Base-by-base conservation (phyloP, 2,113 vertebrate species). In the Megatriorchis doriae region DNA sequence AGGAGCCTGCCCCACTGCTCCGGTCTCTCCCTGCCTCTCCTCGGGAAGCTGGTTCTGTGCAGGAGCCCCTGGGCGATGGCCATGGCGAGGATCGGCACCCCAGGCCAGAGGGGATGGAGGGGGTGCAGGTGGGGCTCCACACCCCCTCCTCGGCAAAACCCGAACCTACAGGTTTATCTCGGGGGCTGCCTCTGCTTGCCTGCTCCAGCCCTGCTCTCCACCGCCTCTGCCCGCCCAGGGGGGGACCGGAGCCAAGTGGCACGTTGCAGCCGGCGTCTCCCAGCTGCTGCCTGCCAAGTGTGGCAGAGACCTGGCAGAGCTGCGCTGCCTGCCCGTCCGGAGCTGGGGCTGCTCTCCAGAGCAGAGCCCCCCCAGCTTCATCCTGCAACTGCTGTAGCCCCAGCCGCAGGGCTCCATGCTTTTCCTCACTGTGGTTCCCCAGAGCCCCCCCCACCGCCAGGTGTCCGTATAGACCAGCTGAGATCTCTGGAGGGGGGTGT, bases 281-380 rank as follows among this genome's bases (percentile, higher is more conserved):
- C 20, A 27, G 63, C 91, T 82, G 59, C 77, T 79, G 93, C 81
- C 88, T 95, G 96, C 97, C 95, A 95, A 96, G 86, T 93, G 93
- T 95, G 96, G 66, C 97, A 95, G 85, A 91, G 93, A 94, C 65
- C 94, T 93, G 96, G 92, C 95, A 94, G 59, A 8, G 53, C 81
- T 7, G 1, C 0, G 0, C 89, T 81, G 78, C 78, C 61, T 0
- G 13, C 15, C 52, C 7, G 3, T 10, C 36, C 10, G 4, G 53
- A 67, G 62, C 66, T 21, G 45, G 77, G 65, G 68, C 89, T 62
- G 73, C 27, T 50, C 73, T 73, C 22, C 20, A n/a, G 48, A 74
- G 59, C 13, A 42, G 40, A 42, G 40, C 40, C 26, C 67, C 48
- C 40, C 36, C 2, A 4, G 0, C 36, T 70, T 31, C 13, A 2